Evolutionary conservation across 2,113 vertebrate genomes (phyloP).

Genomic region (Orthochromis malagaraziensis): DNA sequence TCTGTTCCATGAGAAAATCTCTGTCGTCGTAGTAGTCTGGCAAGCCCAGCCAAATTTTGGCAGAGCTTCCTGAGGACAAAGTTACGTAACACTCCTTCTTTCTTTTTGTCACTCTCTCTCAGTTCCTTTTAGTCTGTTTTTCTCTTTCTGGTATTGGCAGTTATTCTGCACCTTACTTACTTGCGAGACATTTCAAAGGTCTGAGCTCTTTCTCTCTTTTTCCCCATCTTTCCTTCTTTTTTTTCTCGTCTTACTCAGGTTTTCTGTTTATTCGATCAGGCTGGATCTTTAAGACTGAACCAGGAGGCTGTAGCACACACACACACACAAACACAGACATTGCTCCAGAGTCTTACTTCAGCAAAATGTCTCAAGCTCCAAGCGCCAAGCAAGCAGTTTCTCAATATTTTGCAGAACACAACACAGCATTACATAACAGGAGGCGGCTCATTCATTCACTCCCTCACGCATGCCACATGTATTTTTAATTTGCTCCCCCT

Average conservation of each 20-base stretch:
- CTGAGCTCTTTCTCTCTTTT: background rate
- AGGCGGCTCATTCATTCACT: conserved; percentile 14
- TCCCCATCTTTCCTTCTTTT: background rate
- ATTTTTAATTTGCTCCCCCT: background rate
- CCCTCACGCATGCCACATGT: background rate
- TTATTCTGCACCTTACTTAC: background rate
- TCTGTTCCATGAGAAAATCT: conserved; percentile 54
- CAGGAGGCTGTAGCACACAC: background rate
- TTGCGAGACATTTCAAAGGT: background rate
- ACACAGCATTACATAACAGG: conserved; percentile 24
- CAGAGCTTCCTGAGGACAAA: conserved; percentile 26
- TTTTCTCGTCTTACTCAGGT: background rate
- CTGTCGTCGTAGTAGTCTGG: conserved; percentile 15
- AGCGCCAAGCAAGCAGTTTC: background rate
- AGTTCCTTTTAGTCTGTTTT: background rate
- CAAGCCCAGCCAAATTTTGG: conserved; percentile 39
- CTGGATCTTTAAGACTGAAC: background rate
- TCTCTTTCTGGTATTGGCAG: background rate
- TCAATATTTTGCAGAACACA: conserved; percentile 23
- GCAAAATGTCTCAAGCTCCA: background rate
- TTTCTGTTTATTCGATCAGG: background rate
- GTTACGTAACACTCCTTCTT: conserved; percentile 32
- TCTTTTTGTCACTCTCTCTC: background rate
- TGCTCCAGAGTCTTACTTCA: conserved; percentile 14
- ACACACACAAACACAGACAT: background rate